A percentile compares a stretch with the other conserved stretches of the same genome.
phyloP scores from a whole-genome alignment of 2,113 vertebrate species.

The Misgurnus anguillicaudatus region DNA sequence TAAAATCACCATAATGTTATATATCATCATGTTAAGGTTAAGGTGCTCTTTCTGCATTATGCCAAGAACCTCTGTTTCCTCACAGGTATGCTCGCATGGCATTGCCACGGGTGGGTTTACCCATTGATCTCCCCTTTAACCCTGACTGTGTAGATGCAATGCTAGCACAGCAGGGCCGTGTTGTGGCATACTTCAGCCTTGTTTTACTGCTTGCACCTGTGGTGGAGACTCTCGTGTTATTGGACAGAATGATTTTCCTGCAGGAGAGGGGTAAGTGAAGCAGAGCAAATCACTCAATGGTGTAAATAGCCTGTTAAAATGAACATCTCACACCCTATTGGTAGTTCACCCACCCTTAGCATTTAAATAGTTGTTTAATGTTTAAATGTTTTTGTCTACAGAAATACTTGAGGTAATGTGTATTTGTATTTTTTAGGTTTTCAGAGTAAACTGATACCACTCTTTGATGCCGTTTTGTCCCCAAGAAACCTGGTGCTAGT shows the following conservation, averaged over 20 bases:
- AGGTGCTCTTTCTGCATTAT: background rate
- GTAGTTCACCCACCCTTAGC: too few species aligned
- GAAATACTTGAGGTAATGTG: too few species aligned
- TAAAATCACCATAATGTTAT: too few species aligned
- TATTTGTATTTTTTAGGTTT: conserved; percentile 73
- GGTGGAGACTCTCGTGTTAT: conserved; percentile 88
- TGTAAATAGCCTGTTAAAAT: background rate
- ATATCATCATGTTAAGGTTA: too few species aligned
- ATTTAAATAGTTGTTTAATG: too few species aligned
- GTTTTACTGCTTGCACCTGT: conserved; percentile 82
- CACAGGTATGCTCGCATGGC: conserved; percentile 83
- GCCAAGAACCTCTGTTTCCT: background rate
- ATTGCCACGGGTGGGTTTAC: conserved; percentile 78
- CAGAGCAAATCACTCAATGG: background rate
- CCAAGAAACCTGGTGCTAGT: conserved; percentile 91
- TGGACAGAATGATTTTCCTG: conserved; percentile 88
- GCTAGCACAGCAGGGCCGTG: conserved; percentile 78
- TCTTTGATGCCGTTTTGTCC: conserved; percentile 86
- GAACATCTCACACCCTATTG: background rate
- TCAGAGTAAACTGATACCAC: conserved; percentile 81
- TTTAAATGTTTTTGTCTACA: too few species aligned
- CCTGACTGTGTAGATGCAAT: conserved; percentile 64
- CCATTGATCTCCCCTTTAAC: conserved; percentile 68
- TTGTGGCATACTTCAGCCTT: conserved; percentile 89
- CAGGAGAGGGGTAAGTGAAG: conserved; percentile 82